Base-by-base conservation (phyloP, 2,888 invertebrate genomes). In the Chaitophorus viminalis region DNA sequence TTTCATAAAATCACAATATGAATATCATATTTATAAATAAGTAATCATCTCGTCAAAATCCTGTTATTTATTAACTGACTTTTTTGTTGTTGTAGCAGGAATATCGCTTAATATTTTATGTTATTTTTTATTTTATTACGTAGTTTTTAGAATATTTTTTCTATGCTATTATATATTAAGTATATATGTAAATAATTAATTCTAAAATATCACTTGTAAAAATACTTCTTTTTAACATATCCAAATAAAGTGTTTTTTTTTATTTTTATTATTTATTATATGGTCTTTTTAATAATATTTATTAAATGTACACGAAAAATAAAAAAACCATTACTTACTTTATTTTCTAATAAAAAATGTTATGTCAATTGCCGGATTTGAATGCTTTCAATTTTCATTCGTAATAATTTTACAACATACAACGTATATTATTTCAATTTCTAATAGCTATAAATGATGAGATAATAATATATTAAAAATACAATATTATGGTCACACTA, bases 21-120 rank as follows among this genome's bases (percentile, higher is more conserved):
- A 60, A 68, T 65, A 36, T 17, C n/a, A 52, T 18, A 70, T 36
- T 33, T 18, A 78, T 29, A 86, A 52, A 86, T 86, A 86, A 74
- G 68, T 79, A 60, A 87, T 72, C 74, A 54, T 78, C 72, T 87
- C 39, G 74, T 78, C 29, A 87, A 87, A 87, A 87, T 87, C 86
- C 36, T 74, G 74, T 87, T 74, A 87, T 87, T 87, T 87, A 87
- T 87, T 79, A 60, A 87, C 70, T 25, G 86, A 79, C 18, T 79
- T 74, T 36, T 52, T 84, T 68, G 68, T 76, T 31, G 31, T 76
- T 39, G 46, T n/a, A 82, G 68, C n/a, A 54, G 11, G 18, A 82
- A 72, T 36, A 82, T 83, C 39, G 75, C 65, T 84, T 76, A 78
- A 78, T 78, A 78, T 78, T 54, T 78, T 78, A 78, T 60, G 52